Percentiles rank a stretch among this genome's conserved stretches.
These are phyloP conservation scores for Cavia porcellus DNA, from an alignment of 2,113 vertebrate genomes.

Conservation along the genomic window DNA sequence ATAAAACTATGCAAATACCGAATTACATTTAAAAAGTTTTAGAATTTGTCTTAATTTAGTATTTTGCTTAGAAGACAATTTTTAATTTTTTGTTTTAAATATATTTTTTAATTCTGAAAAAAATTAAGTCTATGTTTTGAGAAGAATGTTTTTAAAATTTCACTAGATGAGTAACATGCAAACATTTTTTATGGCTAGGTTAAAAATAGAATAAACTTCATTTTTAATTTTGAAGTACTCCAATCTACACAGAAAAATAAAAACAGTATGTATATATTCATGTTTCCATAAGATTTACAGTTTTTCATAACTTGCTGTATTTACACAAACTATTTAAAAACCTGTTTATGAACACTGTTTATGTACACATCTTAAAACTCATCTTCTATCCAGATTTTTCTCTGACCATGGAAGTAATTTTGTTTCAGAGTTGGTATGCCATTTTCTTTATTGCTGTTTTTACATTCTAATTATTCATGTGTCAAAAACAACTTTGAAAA, in stretches of 20 bases:
- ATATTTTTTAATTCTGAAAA: conserved; percentile 27
- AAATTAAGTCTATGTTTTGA: background rate
- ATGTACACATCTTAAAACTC: background rate
- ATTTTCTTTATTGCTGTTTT: background rate
- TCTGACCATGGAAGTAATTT: background rate
- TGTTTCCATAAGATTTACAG: background rate
- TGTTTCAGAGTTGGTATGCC: background rate
- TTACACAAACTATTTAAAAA: background rate
- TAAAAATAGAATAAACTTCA: background rate
- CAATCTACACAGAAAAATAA: background rate
- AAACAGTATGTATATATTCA: background rate
- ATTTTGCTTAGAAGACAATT: conserved; percentile 12
- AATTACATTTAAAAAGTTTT: background rate
- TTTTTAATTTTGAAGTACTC: conserved; percentile 38
- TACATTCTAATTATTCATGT: background rate
- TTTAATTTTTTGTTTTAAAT: background rate
- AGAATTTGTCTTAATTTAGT: background rate
- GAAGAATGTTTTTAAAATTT: background rate
- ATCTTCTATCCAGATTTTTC: background rate
- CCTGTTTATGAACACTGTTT: background rate
- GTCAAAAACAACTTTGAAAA: background rate
- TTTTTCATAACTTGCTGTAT: background rate
- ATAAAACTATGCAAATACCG: background rate
- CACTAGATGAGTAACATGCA: background rate
- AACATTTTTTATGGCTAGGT: background rate